Evolutionary conservation across 1,140 invertebrate genomes (phyloP), one percentile per base, ranked within the genome.

Genomic region (Mactra quadrangularis): DNA sequence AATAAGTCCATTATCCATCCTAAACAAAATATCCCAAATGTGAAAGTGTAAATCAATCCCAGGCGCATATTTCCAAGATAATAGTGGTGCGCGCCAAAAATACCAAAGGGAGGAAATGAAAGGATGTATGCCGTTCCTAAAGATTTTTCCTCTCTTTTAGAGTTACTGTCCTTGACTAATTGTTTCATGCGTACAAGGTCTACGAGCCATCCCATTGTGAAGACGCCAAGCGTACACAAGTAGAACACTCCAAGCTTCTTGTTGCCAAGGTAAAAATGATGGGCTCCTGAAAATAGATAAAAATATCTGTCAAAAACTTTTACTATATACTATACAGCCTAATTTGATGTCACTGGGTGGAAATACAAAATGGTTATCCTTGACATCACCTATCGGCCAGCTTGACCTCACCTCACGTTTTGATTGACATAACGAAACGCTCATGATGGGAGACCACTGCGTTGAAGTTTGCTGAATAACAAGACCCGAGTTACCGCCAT

Each of bases 1-100:
- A 89, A 85, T 25, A 87, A 86, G 53, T 91, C 90, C 9, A 87
- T 29, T 3, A 91, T 27, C 85, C 86, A 91, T 33, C 90, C 89
- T 6, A 89, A 31, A 1, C 88, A 87, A 3, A 86, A 79, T 1
- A 86, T 68, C 4, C 87, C 89, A 0, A 89, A 66, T 19, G 89
- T 89, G 11, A 85, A 85, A 0, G 85, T 79, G 62, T 91, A 91
- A n/a, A 87, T 38, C 7, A 90, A 35, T 6, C 89, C 88, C 68
- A 86, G 87, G 2, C 52, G 33, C 0, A 47, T 76, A 17, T 87
- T 76, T 17, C 62, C 59, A 52, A 89, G 60, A 71, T 90, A 90
- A 66, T 84, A 90, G 55, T 90, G 89, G 38, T 90, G 84, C 35
- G 68, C 84, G 0, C 89, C 87, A 27, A 88, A 53, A 29, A 87